Percentiles rank a stretch among this genome's conserved stretches.
phyloP scores from a whole-genome alignment of 2,113 vertebrate species.

The Rissa tridactyla region DNA sequence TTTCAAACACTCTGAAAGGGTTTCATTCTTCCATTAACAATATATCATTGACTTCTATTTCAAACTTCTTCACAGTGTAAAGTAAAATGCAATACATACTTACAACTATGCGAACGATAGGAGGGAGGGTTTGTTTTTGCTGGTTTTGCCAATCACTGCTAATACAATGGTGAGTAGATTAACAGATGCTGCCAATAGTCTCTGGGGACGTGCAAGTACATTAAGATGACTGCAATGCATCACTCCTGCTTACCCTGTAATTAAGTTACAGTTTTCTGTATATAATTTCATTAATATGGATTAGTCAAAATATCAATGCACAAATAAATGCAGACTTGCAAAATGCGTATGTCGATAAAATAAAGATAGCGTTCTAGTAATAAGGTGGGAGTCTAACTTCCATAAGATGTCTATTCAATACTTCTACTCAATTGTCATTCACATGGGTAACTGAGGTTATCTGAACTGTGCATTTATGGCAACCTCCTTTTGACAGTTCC shows the following conservation, averaged over 20 bases:
- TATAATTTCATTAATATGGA: slow-evolving; percentile 60
- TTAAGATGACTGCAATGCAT: slow-evolving; percentile 54
- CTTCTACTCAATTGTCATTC: background rate
- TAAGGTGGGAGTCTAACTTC: background rate
- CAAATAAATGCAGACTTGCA: slow-evolving; percentile 49
- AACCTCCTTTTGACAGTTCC: background rate
- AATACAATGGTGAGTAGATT: slow-evolving; percentile 46
- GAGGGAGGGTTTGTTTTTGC: background rate
- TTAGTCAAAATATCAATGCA: slow-evolving; percentile 32
- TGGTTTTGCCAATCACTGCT: slow-evolving; percentile 31
- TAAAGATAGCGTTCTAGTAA: background rate
- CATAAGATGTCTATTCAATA: background rate
- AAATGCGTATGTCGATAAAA: background rate
- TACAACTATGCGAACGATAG: background rate
- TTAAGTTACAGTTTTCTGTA: slow-evolving; percentile 36
- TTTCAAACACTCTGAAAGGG: background rate
- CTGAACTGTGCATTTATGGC: background rate
- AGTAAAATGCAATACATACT: background rate
- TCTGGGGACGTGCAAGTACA: slow-evolving; percentile 30
- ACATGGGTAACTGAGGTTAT: background rate
- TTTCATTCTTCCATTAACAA: background rate
- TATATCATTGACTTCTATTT: background rate
- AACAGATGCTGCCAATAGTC: slow-evolving; percentile 42
- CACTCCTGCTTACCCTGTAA: slow-evolving; percentile 35
- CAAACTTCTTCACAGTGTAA: background rate